Base-by-base conservation (phyloP, 2,888 invertebrate species). In the Iphiclides podalirius region DNA sequence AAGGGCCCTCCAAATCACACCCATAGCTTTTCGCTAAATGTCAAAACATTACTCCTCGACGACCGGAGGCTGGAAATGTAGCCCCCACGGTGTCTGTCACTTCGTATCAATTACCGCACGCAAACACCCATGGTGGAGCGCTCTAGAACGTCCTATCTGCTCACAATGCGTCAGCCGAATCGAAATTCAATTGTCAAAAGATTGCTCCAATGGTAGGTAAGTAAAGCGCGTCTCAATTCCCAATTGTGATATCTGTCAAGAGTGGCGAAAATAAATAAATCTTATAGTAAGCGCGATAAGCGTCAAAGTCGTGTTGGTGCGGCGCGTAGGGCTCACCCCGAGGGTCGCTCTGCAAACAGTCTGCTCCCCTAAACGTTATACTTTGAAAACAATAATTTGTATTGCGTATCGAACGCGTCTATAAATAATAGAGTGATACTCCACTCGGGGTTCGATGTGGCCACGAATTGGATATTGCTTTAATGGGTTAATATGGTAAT, bases 321-420 rank as follows among this genome's bases (percentile, higher is more conserved):
- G 38, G 53, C 54, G 58, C 59, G 60, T 55, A 61, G 73, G 70
- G 71, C 4, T 64, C 64, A 68, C 73, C 77, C 77, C 53, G 74
- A 82, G 88, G 88, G 88, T 84, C 81, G 81, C 74, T 84, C 71
- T 66, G 76, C 84, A 87, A 88, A 88, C 88, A 87, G 74, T 73
- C 74, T 67, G 76, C 78, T 81, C 86, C 88, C 88, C 86, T 86
- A 85, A 87, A 86, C 85, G 86, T 85, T 87, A 88, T 88, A 88
- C 88, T 88, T 88, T 87, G 88, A 88, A 87, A 88, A 88, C 87
- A 88, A 88, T 87, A 87, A 88, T 88, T 88, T 87, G 87, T 88
- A 87, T 88, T 87, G 86, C 88, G 88, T 88, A 88, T 87, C 87
- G 88, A 87, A 88, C 85, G 85, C 79, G 78, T 79, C 79, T 67